Evolutionary conservation across 2,888 invertebrate species (phyloP).

Genomic region (Cephus runcator): DNA sequence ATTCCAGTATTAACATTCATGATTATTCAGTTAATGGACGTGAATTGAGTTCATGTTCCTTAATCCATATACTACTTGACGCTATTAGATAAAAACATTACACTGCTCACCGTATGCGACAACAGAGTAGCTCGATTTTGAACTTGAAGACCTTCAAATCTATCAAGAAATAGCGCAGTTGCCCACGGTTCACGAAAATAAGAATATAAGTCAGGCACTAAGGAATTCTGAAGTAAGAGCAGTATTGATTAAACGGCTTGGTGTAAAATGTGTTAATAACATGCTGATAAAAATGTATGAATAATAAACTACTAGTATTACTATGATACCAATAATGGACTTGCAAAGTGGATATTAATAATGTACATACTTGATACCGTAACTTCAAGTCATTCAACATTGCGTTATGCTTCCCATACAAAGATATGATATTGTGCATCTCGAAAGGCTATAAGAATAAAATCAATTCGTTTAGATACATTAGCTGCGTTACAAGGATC

Average conservation of each 20-base stretch:
- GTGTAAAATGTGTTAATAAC: background rate
- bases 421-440: conserved; percentile 69
- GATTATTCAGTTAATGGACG: background rate
- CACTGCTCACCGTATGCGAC: conserved; percentile 34
- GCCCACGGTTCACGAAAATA: conserved; percentile 77
- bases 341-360: background rate
- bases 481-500: background rate
- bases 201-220: conserved; percentile 74
- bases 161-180: conserved; percentile 73
- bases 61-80: background rate
- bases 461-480: background rate
- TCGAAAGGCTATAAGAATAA: conserved; percentile 67
- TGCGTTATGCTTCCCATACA: conserved; percentile 81
- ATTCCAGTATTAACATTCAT: background rate
- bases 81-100: background rate
- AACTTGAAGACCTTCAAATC: conserved; percentile 67
- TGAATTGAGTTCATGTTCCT: background rate
- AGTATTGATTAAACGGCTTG: conserved; percentile 13
- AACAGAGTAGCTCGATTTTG: conserved; percentile 41
- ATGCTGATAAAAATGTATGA: background rate
- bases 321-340: background rate
- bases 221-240: conserved; percentile 66
- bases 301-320: background rate
- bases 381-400: conserved; percentile 75
- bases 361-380: conserved; percentile 68